These are phyloP conservation scores for Monarcha castaneiventris DNA, from an alignment of 2,113 vertebrate genomes.

Conservation along the genomic window DNA sequence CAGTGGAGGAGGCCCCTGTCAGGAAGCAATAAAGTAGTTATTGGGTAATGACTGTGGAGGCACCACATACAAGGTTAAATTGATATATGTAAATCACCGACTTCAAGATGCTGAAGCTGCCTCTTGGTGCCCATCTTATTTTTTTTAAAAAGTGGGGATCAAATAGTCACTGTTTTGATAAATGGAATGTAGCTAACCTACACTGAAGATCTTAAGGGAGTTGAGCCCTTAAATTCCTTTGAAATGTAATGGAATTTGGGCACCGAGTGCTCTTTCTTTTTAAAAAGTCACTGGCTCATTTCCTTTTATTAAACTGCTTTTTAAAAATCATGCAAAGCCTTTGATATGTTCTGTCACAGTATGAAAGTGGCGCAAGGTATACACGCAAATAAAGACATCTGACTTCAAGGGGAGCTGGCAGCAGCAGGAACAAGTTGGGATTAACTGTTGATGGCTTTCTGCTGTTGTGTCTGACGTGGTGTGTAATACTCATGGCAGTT, in stretches of 20 bases:
- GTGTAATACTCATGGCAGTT: neutral
- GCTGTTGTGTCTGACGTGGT: neutral
- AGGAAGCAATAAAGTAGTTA: constrained; percentile 56
- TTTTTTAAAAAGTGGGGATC: neutral
- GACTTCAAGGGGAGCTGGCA: neutral
- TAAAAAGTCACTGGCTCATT: neutral
- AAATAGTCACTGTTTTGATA: constrained; percentile 44
- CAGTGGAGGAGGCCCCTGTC: constrained; percentile 29
- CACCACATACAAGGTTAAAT: neutral
- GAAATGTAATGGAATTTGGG: constrained; percentile 12
- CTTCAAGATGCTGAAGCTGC: constrained; percentile 27
- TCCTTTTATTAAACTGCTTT: constrained; percentile 7
- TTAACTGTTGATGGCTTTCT: neutral
- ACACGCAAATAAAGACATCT: neutral
- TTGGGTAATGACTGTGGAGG: constrained; percentile 32
- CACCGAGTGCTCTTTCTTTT: neutral
- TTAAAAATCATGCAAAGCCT: neutral
- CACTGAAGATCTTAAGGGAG: constrained; percentile 23
- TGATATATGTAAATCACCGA: constrained; percentile 40
- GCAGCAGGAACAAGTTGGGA: neutral
- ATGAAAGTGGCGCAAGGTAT: neutral
- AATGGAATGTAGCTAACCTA: neutral
- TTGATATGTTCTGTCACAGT: neutral
- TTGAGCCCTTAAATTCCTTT: constrained; percentile 13
- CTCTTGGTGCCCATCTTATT: constrained; percentile 29